A percentile compares a stretch with the other conserved stretches of the same genome.
Evolutionary conservation across 2,797 vertebrate species (phyloP).

Genomic region (Neolamprologus multifasciatus): DNA sequence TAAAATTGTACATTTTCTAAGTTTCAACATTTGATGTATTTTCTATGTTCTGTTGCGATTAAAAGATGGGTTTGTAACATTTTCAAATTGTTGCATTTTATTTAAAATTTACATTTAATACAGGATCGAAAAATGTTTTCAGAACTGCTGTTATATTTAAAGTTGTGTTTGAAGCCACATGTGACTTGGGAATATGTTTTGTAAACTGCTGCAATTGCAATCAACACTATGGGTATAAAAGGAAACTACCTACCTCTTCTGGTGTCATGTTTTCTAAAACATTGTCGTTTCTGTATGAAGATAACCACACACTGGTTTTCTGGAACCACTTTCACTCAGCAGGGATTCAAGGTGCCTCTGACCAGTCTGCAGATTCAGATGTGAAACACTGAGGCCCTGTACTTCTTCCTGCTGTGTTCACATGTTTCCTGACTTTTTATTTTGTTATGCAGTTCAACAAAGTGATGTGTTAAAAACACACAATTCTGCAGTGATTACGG

Average conservation of each 20-base stretch:
- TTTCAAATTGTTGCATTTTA: background rate
- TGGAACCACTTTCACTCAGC: background rate
- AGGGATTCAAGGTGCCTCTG: background rate
- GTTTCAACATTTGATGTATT: background rate
- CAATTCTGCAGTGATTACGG: background rate
- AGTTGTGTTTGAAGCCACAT: background rate
- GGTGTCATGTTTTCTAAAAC: background rate
- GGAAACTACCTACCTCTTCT: background rate
- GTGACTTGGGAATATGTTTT: background rate
- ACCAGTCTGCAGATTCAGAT: background rate
- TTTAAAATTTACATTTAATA: background rate
- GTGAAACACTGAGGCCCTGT: background rate
- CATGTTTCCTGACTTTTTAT: background rate
- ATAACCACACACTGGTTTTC: background rate
- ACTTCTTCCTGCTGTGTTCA: background rate
- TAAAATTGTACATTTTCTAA: background rate
- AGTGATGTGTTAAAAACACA: background rate
- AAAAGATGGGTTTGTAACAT: background rate
- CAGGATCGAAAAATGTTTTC: background rate
- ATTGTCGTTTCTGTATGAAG: background rate
- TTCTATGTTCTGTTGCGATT: background rate
- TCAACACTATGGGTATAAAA: background rate
- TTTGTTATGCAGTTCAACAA: background rate
- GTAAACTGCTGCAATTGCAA: background rate
- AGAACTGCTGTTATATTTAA: background rate